Base-by-base conservation (phyloP, 2,113 vertebrate genomes). In the Natator depressus region DNA sequence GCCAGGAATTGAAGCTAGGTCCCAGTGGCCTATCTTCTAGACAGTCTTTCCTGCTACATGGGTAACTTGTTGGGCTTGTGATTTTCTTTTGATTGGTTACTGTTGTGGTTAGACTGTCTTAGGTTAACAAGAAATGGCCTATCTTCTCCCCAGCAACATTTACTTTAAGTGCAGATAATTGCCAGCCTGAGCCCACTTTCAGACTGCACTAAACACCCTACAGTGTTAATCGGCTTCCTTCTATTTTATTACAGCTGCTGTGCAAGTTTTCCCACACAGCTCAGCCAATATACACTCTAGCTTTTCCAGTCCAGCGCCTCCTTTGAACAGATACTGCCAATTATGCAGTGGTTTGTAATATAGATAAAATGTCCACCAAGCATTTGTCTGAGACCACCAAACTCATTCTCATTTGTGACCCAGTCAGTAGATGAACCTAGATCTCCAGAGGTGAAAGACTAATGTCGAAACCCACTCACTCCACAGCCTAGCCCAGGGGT, bases 191-290 rank as follows among this genome's bases (percentile, higher is more conserved):
- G 80, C 53, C 0, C 93, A 38, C 87, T 93, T 91, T 72, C 80
- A 24, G 2, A 0, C 47, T 96, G 47, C 85, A 14, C 91, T 96
- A 42, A 93, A 4, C 87, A 22, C 90, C 91, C 19, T 96, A 95
- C 85, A 24, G 55, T 93, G 72, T 97, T 96, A 94, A 95, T 95
- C 89, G 91, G 54, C 87, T 42, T 96, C 93, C 89, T 96, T 96
- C 96, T 95, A 78, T 97, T 97, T 96, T 96, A 95, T 94, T 96
- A 94, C 95, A 97, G 95, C 89, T 93, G 82, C 89, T 96, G 89
- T 94, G 94, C 85, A 96, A 93, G 82, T 84, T 97, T 98, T 96
- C 96, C 94, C 85, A 94, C 94, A 93, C 96, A 96, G 96, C 93
- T 97, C 96, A 96, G 94, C 89, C 53, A 89, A 87, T 95, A 42